Conservation (phyloP, 1,140 invertebrate species). For the Campoletis sonorensis region DNA sequence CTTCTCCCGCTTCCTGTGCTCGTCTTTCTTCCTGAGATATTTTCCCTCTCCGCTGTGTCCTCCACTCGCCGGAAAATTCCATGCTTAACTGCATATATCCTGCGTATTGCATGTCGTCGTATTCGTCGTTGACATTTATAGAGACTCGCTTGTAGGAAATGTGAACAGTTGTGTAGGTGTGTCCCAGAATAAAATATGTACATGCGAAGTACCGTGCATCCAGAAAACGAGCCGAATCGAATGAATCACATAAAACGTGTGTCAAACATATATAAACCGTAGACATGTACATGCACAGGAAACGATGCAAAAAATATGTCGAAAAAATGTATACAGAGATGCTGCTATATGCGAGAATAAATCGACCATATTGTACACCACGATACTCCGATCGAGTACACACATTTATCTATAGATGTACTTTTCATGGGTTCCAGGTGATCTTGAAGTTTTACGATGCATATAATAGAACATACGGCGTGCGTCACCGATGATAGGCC, state of each 20-base stretch:
- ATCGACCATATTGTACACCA: not conserved
- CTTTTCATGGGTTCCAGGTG: constrained; percentile 5
- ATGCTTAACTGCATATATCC: constrained; percentile 26
- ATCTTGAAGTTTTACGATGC: constrained; percentile 1
- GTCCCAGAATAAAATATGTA: not conserved
- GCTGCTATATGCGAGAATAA: not conserved
- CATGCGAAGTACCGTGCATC: not conserved
- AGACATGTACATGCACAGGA: not conserved
- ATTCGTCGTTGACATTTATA: not conserved
- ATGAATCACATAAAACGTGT: not conserved
- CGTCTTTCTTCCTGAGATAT: constrained; percentile 17
- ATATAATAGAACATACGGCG: not conserved
- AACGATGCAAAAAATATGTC: not conserved
- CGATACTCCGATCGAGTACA: not conserved
- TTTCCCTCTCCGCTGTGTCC: constrained; percentile 18
- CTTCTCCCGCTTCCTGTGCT: constrained; percentile 15
- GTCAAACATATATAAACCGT: not conserved
- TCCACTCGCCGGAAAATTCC: constrained; percentile 15
- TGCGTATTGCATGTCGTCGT: constrained; percentile 25
- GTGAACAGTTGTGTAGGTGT: not conserved
- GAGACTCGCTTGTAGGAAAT: not conserved
- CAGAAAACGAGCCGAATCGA: not conserved
- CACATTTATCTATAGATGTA: constrained; percentile 2
- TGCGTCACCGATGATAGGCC: too few species aligned
- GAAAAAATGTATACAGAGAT: not conserved